Evolutionary conservation across 1,140 invertebrate species (phyloP), one percentile per base, ranked within the genome.

Genomic region (Papilio aristodemus): DNA sequence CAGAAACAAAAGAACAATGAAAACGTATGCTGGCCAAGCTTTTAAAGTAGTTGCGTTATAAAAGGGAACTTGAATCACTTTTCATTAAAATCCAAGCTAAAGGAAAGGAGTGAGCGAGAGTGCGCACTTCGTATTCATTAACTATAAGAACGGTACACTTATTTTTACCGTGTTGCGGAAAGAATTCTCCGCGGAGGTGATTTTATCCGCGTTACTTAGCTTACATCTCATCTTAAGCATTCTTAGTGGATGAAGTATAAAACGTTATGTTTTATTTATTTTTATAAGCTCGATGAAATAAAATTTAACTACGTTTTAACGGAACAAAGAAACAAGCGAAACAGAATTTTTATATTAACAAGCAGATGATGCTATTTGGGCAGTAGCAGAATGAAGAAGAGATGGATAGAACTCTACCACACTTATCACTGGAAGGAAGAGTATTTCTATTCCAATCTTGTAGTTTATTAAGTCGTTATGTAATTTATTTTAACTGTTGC

Each of bases 81-180:
- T 54, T 54, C 46, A 54, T 54, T 54, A 54, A 54, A 54, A 54
- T 54, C 46, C 46, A 50, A 22, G 46, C 46, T 50, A 50, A 19
- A 50, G 19, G 19, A 50, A 50, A 50, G 46, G 10, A 22, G 46
- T 4, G 46, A 50, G 19, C 46, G 46, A 6, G 27, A 50, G 46
- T 50, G 46, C 46, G 46, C 46, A 50, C 46, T 50, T 50, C 46
- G 46, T 50, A 22, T 50, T 50, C 46, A 50, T 50, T 50, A 50
- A 50, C 46, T 50, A 50, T 50, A 50, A 50, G 46, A 46, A 46
- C 14, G 17, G 46, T 50, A 50, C 46, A 22, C 46, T 50, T 50
- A 50, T 50, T 50, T 50, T 50, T 50, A 50, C 46, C 46, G 17
- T 50, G 46, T 50, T 50, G 46, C 46, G 46, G 46, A 0, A 25